Evolutionary conservation across 2,113 vertebrate species (phyloP), one percentile per base, ranked within the genome.

Genomic region (Brachirus orientalis): DNA sequence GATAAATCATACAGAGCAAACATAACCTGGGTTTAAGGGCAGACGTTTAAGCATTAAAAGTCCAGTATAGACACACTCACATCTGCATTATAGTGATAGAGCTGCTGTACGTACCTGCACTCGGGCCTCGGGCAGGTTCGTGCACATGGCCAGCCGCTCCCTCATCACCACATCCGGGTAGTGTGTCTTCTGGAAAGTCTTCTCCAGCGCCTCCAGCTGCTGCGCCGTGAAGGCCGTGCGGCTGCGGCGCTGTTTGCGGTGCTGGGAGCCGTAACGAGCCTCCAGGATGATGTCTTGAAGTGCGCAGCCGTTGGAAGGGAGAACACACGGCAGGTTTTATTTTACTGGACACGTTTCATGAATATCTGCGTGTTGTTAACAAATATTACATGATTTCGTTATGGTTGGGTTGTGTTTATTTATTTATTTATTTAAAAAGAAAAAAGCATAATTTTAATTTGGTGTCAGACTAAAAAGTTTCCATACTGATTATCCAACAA

Each of bases 241-340:
- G 54, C 95, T 98, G 3, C 98, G 92, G 16, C 98, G 95, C 89
- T 99, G 97, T 82, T 99, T 99, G 88, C 97, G 96, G 85, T 99
- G 98, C 93, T 98, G 97, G 52, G 98, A 98, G 77, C 98, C 98
- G 91, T 99, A 99, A 74, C 97, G 97, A 92, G 98, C 98, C 94
- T 99, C 98, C 88, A 99, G 95, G 92, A 99, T 99, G 92, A 99
- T 99, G 95, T 99, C 98, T 99, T 96, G 95, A 96, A 98, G 98
- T 95, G 96, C 95, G 93, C 96, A 98, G 95, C 96, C 97, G 96
- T 98, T 99, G 95, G 95, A 96, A 93, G 89, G 92, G 88, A 96
- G 96, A 83, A 93, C 88, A 91, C 92, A 92, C 90, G 94, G 93
- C 91, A 90, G 90, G 93, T 98, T 99, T 85, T 96, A 98, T 96